These are phyloP conservation scores for Zaprionus nigranus DNA, from an alignment of 1,140 invertebrate genomes.

Conservation along the genomic window DNA sequence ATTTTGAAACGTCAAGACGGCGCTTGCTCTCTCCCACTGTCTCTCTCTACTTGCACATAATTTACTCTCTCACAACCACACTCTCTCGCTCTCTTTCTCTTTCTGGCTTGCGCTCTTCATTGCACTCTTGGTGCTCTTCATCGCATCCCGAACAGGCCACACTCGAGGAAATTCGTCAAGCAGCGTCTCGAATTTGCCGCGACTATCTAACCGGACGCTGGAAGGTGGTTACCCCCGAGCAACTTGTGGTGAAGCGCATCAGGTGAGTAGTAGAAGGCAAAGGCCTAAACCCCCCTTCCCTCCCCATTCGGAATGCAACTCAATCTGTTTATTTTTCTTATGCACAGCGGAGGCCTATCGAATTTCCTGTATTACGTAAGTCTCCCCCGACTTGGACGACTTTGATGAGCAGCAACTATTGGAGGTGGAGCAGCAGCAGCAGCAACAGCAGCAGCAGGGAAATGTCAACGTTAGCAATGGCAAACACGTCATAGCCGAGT, in stretches of 20 bases:
- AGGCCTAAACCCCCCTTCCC: background rate
- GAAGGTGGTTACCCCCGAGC: constrained; percentile 91
- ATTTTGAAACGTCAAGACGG: constrained; percentile 44
- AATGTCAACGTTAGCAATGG: constrained; percentile 44
- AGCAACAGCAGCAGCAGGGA: constrained; percentile 31
- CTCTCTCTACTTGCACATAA: background rate
- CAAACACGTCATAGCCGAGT: constrained; percentile 61
- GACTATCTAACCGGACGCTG: constrained; percentile 94
- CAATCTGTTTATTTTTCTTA: constrained; percentile 31
- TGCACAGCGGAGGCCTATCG: constrained; percentile 89
- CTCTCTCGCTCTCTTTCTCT: constrained; percentile 12
- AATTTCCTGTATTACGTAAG: constrained; percentile 93
- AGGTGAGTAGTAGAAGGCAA: constrained; percentile 86
- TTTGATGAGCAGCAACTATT: constrained; percentile 54
- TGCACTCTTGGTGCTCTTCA: background rate
- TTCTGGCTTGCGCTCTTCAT: background rate
- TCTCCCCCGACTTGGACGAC: constrained; percentile 86
- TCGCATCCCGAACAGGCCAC: constrained; percentile 65
- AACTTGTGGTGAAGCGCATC: constrained; percentile 91
- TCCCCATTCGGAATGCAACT: background rate
- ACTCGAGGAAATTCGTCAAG: constrained; percentile 89
- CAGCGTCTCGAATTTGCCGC: constrained; percentile 93
- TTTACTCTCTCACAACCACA: background rate
- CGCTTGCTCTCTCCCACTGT: background rate
- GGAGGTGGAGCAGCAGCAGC: constrained; percentile 41